These are phyloP conservation scores for Trachymyrmex cornetzi DNA, from an alignment of 1,140 invertebrate species.

Conservation along the genomic window DNA sequence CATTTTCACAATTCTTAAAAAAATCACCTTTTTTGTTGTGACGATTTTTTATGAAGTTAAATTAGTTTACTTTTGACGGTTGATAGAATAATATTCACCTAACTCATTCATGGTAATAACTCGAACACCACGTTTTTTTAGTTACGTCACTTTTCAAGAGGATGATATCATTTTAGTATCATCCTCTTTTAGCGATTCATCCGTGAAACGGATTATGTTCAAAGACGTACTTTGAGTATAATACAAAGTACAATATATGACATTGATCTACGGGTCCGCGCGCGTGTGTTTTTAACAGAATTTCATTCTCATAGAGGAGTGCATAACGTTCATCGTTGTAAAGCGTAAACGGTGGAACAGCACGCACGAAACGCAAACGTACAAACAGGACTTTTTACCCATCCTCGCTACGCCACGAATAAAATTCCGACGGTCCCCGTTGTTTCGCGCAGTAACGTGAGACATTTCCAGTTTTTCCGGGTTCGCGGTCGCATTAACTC, in stretches of 20 bases:
- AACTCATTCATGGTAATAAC: too few relatives aligned
- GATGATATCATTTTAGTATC: neutral
- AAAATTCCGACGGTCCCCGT: slow-evolving; percentile 35
- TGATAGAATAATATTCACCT: too few relatives aligned
- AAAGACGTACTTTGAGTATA: neutral
- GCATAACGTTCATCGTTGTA: neutral
- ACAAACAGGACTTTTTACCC: slow-evolving; percentile 28
- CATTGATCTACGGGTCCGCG: neutral
- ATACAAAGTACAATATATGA: neutral
- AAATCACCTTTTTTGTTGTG: too few relatives aligned
- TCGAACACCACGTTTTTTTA: too few relatives aligned
- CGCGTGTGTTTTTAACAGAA: slow-evolving; percentile 53
- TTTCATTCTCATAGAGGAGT: neutral
- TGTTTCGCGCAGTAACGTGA: slow-evolving; percentile 32
- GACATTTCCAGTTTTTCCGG: slow-evolving; percentile 49
- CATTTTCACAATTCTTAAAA: too few relatives aligned
- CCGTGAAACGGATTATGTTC: neutral
- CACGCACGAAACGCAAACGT: slow-evolving; percentile 23
- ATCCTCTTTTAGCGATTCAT: neutral
- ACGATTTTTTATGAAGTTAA: too few relatives aligned
- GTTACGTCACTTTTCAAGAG: too few relatives aligned
- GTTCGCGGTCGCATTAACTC: slow-evolving; percentile 39
- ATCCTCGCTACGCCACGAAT: neutral
- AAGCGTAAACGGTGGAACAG: slow-evolving; percentile 27
- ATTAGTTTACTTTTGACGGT: too few relatives aligned